These are phyloP conservation scores for Conus betulinus DNA, from an alignment of 1,140 invertebrate species.

Conservation along the genomic window DNA sequence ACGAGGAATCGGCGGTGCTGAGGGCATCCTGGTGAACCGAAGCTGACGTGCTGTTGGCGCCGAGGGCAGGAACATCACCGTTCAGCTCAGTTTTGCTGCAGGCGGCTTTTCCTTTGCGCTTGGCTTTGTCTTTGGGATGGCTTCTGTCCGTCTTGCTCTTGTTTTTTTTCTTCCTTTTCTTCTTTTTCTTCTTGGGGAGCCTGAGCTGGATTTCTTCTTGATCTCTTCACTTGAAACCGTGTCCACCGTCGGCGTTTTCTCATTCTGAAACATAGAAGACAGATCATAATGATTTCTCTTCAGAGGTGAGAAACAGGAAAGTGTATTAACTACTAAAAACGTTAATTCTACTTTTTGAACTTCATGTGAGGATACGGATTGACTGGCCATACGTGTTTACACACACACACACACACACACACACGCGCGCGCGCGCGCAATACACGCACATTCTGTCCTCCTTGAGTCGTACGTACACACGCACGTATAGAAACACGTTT, in stretches of 20 bases:
- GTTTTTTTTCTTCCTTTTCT: slow-evolving; percentile 16
- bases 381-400: too few relatives aligned
- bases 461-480: neutral
- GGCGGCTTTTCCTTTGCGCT: neutral
- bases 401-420: neutral
- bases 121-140: neutral
- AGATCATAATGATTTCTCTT: neutral
- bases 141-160: neutral
- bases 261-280: slow-evolving; percentile 24
- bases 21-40: neutral
- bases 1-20: slow-evolving; percentile 27
- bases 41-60: neutral
- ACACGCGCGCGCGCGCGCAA: neutral
- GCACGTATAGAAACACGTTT: neutral
- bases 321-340: too few relatives aligned
- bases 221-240: neutral
- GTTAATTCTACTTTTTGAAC: too few relatives aligned
- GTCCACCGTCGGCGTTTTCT: slow-evolving; percentile 5
- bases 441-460: too few relatives aligned
- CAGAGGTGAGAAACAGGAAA: neutral
- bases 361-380: too few relatives aligned
- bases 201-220: slow-evolving; percentile 13
- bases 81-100: neutral
- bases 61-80: neutral
- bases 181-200: slow-evolving; percentile 25